Base-by-base conservation (phyloP, 2,113 vertebrate genomes). In the Chionomys nivalis region DNA sequence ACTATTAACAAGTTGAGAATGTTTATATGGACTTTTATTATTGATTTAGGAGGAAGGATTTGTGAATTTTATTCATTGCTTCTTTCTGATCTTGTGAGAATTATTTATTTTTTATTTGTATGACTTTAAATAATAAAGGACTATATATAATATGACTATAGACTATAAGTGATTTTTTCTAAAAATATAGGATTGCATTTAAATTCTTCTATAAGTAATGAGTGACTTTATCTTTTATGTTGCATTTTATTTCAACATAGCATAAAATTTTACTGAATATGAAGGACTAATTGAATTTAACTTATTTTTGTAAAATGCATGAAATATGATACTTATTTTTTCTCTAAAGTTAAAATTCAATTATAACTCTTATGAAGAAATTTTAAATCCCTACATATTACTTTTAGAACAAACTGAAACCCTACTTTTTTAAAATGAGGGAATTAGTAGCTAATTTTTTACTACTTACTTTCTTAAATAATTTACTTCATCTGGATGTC, bases 281-380 rank as follows among this genome's bases (percentile, higher is more conserved):
- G 8, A 47, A 91, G 66, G 61, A 72, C 7, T 78, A 63, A 13
- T 61, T 72, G 49, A 78, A 87, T 89, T 89, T 92, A 77, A 90
- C 77, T 89, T 92, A 68, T 61, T 93, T 81, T 24, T 81, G 1
- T 90, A 79, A 88, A 93, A 77, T 14, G 68, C 42, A 42, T 77
- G 5, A 82, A 88, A 61, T 44, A 23, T 81, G 39, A 7, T 36
- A 19, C 0, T 47, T 10, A 93, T 77, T 73, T 5, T 90, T 55
- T 42, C 42, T 78, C 28, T 77, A 58, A 88, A 63, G 17, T 49
- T 91, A 83, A 77, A 83, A 91, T 36, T 91, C 63, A 92, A 89
- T 86, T 52, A 87, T 63, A 39, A 58, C 36, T 78, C 36, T 42
- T n/a, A 76, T n/a, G 28, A 91, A 93, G 72, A 78, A 2, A 11